phyloP scores from a whole-genome alignment of 2,888 invertebrate species.

The Pecten maximus region DNA sequence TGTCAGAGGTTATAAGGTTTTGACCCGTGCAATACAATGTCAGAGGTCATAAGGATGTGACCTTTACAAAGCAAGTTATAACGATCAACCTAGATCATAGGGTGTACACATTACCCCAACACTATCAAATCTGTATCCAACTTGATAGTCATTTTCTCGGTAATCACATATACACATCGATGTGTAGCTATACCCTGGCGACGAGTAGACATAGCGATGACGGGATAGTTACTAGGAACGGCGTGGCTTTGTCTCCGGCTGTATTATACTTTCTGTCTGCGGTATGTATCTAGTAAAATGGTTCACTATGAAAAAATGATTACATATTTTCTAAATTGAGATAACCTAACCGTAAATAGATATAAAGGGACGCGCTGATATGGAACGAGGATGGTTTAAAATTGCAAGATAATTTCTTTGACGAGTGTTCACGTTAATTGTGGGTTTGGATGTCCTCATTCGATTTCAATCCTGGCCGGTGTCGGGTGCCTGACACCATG shows the following conservation, averaged over 20 bases:
- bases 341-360: slow-evolving; percentile 1
- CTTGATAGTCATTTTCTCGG: background rate
- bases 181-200: background rate
- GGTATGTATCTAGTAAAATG: background rate
- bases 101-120: too few species aligned
- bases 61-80: background rate
- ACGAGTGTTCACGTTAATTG: background rate
- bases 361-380: background rate
- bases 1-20: too few species aligned
- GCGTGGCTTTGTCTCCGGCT: background rate
- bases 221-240: background rate
- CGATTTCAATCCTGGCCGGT: background rate
- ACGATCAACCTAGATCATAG: too few species aligned
- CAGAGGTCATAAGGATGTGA: background rate
- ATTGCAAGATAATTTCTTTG: slow-evolving; percentile 7
- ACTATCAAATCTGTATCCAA: too few species aligned
- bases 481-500: background rate
- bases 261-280: background rate
- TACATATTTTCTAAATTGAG: background rate
- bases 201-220: background rate
- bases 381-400: background rate
- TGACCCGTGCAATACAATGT: background rate
- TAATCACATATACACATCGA: slow-evolving; percentile 6
- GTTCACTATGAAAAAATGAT: background rate
- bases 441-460: background rate